These are phyloP conservation scores for Hirtodrosophila histrioides DNA, from an alignment of 2,888 invertebrate species.

Conservation along the genomic window DNA sequence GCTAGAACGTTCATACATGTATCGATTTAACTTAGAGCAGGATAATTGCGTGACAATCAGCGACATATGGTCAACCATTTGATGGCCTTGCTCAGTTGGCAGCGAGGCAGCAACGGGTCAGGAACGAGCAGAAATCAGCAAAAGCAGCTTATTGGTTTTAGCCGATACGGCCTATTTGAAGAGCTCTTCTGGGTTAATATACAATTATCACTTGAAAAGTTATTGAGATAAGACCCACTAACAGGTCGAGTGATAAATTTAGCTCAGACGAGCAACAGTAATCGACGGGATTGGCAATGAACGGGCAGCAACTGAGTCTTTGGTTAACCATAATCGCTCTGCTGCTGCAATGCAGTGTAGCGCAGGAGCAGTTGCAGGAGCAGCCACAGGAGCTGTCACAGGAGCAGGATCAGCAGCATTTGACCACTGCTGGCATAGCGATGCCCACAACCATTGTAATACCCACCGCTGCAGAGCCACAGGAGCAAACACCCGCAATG, in stretches of 20 bases:
- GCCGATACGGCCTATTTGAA: constrained; percentile 35
- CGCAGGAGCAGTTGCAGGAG: constrained; percentile 18
- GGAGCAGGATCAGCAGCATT: not conserved
- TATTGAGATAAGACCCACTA: constrained; percentile 31
- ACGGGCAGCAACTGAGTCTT: constrained; percentile 20
- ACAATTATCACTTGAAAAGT: not conserved
- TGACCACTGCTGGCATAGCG: constrained; percentile 2
- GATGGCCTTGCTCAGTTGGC: constrained; percentile 53
- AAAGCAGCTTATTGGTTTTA: constrained; percentile 4
- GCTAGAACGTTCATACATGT: constrained; percentile 12
- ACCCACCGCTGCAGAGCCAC: not conserved
- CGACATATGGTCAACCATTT: constrained; percentile 47
- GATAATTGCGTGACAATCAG: constrained; percentile 77
- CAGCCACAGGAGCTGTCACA: not conserved
- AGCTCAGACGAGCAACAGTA: not conserved
- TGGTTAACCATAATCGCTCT: constrained; percentile 35
- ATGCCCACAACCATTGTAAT: not conserved
- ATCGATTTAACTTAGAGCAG: constrained; percentile 67
- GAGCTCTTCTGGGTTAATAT: constrained; percentile 43
- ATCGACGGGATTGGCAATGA: constrained; percentile 32
- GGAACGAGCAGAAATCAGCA: constrained; percentile 3
- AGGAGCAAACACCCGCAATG: not conserved
- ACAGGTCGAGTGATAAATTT: not conserved
- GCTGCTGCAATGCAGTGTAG: constrained; percentile 26
- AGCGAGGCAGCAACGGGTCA: constrained; percentile 29